Evolutionary conservation across 2,113 vertebrate species (phyloP).

Genomic region (Daubentonia madagascariensis): DNA sequence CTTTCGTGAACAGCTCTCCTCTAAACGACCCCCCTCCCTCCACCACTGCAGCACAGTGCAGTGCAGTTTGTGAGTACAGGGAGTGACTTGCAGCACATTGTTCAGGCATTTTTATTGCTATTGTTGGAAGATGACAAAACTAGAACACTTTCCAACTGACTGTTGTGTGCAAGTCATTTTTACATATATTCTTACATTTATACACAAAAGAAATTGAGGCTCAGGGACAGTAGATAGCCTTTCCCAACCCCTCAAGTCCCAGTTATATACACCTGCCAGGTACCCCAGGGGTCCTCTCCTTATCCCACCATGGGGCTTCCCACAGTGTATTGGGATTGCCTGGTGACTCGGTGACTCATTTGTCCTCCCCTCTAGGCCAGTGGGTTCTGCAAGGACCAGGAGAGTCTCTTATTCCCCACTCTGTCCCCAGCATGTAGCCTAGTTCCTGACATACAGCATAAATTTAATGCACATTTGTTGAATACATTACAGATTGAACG

Average conservation of each 20-base stretch:
- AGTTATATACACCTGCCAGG: background rate
- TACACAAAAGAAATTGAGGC: background rate
- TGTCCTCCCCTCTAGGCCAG: background rate
- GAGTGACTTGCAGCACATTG: background rate
- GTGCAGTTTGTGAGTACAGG: rapidly evolving
- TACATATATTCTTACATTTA: background rate
- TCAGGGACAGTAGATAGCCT: background rate
- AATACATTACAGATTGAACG: background rate
- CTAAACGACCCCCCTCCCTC: rapidly evolving
- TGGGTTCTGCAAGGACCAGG: background rate
- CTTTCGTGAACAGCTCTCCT: background rate
- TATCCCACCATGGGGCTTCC: background rate
- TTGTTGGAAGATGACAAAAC: background rate
- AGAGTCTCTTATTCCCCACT: background rate
- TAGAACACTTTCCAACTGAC: background rate
- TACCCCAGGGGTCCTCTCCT: background rate
- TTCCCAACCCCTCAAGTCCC: background rate
- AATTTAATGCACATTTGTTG: background rate
- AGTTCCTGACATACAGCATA: background rate
- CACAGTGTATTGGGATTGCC: background rate
- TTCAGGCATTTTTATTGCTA: background rate
- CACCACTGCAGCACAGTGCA: rapidly evolving
- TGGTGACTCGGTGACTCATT: rapidly evolving
- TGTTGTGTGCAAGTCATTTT: background rate
- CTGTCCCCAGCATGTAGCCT: no score